These are phyloP conservation scores for Colistium nudipinnis DNA, from an alignment of 2,113 vertebrate genomes.

Conservation along the genomic window DNA sequence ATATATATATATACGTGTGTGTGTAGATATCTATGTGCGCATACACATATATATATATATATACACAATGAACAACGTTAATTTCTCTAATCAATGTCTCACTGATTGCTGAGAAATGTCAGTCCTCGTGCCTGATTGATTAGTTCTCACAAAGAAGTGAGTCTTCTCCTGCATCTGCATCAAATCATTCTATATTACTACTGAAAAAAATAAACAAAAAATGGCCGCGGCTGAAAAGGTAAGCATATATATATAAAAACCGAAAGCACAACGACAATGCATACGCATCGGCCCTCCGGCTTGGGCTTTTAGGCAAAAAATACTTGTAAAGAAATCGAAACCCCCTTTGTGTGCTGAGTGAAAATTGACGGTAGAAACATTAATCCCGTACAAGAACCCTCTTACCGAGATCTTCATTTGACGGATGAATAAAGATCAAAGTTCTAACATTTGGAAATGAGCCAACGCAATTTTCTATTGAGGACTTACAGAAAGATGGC, in stretches of 20 bases:
- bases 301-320: neutral
- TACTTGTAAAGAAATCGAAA: neutral
- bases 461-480: neutral
- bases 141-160: neutral
- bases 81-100: no score
- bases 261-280: neutral
- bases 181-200: neutral
- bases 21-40: no score
- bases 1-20: no score
- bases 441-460: neutral
- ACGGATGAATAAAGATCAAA: neutral
- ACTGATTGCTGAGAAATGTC: no score
- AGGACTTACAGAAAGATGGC: neutral
- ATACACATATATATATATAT: no score
- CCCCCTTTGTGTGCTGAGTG: neutral
- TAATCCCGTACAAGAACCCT: neutral
- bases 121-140: no score
- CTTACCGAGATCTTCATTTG: slow-evolving; percentile 1
- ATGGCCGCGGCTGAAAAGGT: neutral
- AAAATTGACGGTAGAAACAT: neutral
- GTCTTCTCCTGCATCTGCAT: neutral
- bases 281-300: neutral
- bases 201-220: no score
- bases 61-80: no score
- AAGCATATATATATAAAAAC: neutral